Evolutionary conservation across 2,113 vertebrate species (phyloP).

Genomic region (Girardinichthys multiradiatus): DNA sequence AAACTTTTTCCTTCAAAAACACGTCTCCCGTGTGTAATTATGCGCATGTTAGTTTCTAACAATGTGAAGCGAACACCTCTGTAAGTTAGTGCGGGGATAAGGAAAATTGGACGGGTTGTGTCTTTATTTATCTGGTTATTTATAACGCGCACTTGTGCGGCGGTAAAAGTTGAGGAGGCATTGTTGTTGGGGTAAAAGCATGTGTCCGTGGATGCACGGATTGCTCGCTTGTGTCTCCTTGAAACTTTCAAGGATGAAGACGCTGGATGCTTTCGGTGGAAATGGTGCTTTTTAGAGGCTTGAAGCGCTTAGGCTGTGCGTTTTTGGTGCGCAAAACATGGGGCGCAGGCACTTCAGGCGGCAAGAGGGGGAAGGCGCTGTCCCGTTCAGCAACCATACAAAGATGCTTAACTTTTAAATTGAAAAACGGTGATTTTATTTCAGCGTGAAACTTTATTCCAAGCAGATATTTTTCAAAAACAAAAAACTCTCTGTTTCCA

Average conservation of each 20-base stretch:
- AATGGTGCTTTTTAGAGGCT: neutral
- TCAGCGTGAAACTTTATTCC: neutral
- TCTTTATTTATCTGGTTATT: neutral
- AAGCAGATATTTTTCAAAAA: neutral
- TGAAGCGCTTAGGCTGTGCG: neutral
- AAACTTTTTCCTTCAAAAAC: conserved; percentile 60
- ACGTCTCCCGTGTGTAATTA: neutral
- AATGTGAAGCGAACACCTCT: conserved; percentile 3
- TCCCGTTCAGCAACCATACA: conserved; percentile 49
- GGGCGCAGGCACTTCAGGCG: conserved; percentile 15
- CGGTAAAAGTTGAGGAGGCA: conserved; percentile 8
- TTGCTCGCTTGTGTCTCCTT: neutral
- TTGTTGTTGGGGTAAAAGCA: neutral
- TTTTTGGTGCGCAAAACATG: conserved; percentile 6
- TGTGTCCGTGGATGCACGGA: neutral
- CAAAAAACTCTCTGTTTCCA: neutral
- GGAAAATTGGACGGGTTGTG: neutral
- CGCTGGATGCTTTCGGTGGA: neutral
- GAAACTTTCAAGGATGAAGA: conserved; percentile 30
- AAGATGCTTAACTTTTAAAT: conserved; percentile 60
- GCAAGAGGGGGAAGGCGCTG: conserved; percentile 58
- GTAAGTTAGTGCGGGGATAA: conserved; percentile 2
- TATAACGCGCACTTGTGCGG: conserved; percentile 4
- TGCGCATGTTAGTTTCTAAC: neutral
- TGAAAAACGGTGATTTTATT: neutral